These are phyloP conservation scores for Apamea monoglypha DNA, from an alignment of 2,888 invertebrate species.

Conservation along the genomic window DNA sequence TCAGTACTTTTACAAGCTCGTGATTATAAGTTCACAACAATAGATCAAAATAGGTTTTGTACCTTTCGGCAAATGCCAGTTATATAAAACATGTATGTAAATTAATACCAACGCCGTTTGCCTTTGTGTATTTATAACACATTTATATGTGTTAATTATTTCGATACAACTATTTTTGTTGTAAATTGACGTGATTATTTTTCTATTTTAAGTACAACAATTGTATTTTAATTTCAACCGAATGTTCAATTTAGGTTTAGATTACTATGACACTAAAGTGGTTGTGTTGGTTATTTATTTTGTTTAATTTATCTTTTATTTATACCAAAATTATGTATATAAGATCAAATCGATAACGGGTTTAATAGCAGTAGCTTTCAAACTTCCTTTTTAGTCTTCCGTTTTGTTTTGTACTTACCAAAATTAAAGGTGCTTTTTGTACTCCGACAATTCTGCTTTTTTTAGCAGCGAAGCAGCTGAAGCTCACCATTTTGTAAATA, in stretches of 20 bases:
- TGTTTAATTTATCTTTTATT: conserved; percentile 88
- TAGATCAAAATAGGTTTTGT: conserved; percentile 39
- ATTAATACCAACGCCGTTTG: conserved; percentile 54
- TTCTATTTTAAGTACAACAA: conserved; percentile 80
- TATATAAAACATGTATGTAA: conserved; percentile 37
- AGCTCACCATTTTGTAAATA: conserved; percentile 86
- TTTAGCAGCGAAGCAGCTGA: conserved; percentile 75
- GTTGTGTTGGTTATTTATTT: conserved; percentile 90
- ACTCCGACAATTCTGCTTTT: conserved; percentile 67
- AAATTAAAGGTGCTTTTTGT: conserved; percentile 83
- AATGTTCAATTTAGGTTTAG: conserved; percentile 80
- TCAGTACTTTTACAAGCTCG: conserved; percentile 70
- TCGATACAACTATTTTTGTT: conserved; percentile 54
- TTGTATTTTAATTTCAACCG: conserved; percentile 74
- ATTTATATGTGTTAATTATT: conserved; percentile 39
- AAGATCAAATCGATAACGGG: conserved; percentile 81
- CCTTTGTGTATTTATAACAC: conserved; percentile 61
- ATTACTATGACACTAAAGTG: conserved; percentile 81
- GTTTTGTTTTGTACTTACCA: conserved; percentile 86
- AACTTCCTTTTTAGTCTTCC: conserved; percentile 86
- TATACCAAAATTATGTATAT: conserved; percentile 84
- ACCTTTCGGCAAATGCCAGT: conserved; percentile 30
- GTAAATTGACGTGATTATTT: conserved; percentile 68
- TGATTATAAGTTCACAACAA: conserved; percentile 53
- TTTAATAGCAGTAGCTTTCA: conserved; percentile 81